A percentile compares a stretch with the other conserved stretches of the same genome.
Conservation (phyloP, 2,113 vertebrate genomes). For the Porphyrio hochstetteri region DNA sequence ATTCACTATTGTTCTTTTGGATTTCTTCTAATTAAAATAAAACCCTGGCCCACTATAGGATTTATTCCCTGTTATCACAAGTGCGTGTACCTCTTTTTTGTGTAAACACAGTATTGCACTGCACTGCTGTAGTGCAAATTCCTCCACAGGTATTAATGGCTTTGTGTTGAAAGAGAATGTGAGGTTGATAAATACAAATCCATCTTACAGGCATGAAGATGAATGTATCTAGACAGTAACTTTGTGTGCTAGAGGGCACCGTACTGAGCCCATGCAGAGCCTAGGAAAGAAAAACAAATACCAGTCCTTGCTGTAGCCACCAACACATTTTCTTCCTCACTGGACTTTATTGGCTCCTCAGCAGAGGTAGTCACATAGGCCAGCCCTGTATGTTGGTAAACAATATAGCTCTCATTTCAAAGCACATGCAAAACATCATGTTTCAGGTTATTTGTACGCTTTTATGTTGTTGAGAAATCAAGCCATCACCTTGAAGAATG, state of each 20-base stretch:
- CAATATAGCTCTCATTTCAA: not conserved
- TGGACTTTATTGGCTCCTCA: not conserved
- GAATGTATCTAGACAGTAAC: rapidly evolving
- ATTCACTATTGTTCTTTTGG: constrained; percentile 40
- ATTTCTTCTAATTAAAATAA: constrained; percentile 27
- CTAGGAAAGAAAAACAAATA: not conserved
- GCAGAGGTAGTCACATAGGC: not conserved
- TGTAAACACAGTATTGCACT: not conserved
- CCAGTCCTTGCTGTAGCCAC: not conserved
- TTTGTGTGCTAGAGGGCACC: not conserved
- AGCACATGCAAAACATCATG: not conserved
- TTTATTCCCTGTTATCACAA: not conserved
- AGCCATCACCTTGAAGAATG: not conserved
- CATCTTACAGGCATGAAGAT: not conserved
- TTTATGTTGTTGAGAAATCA: not conserved
- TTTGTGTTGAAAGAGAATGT: not conserved
- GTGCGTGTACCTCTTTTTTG: not conserved
- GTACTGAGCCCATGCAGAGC: not conserved
- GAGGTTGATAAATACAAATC: not conserved
- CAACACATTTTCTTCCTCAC: not conserved
- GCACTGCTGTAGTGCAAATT: not conserved
- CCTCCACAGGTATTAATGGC: not conserved
- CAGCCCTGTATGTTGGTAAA: not conserved
- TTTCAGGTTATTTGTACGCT: not conserved
- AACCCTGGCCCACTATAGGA: not conserved